Percentiles rank a stretch among this genome's conserved stretches.
Conservation (phyloP, 2,888 invertebrate species). For the Eumerus sabulonum region DNA sequence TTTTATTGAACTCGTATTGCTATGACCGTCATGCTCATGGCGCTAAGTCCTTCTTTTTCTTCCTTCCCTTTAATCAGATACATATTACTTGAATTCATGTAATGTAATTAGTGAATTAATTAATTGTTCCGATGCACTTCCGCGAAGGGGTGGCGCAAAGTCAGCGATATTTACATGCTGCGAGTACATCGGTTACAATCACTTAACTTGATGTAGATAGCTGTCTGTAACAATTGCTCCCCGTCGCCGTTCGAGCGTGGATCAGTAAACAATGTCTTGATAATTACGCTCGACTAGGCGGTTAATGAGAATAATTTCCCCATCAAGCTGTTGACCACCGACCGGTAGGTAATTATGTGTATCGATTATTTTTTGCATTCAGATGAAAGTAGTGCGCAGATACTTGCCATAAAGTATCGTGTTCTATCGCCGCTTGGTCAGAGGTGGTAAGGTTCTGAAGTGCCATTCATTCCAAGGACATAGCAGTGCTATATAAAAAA, state of each 20-base stretch:
- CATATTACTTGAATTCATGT: conserved; percentile 13
- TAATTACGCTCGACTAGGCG: too few relatives aligned
- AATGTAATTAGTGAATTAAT: conserved; percentile 32
- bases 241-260: too few relatives aligned
- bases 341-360: conserved; percentile 5
- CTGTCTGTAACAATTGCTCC: too few relatives aligned
- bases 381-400: not conserved
- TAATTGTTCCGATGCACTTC: conserved; percentile 42
- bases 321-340: not conserved
- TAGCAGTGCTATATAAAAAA: too few relatives aligned
- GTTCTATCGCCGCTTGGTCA: not conserved
- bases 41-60: too few relatives aligned
- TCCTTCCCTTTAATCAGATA: conserved; percentile 35
- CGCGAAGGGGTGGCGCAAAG: not conserved
- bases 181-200: too few relatives aligned
- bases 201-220: too few relatives aligned
- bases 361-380: conserved; percentile 5
- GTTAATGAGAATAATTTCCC: too few relatives aligned
- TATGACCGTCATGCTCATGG: too few relatives aligned
- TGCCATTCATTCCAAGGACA: not conserved
- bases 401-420: not conserved
- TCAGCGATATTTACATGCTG: too few relatives aligned
- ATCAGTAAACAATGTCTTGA: too few relatives aligned
- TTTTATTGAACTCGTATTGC: too few relatives aligned
- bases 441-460: not conserved